phyloP scores from a whole-genome alignment of 2,113 vertebrate species.

The Scatophagus argus region DNA sequence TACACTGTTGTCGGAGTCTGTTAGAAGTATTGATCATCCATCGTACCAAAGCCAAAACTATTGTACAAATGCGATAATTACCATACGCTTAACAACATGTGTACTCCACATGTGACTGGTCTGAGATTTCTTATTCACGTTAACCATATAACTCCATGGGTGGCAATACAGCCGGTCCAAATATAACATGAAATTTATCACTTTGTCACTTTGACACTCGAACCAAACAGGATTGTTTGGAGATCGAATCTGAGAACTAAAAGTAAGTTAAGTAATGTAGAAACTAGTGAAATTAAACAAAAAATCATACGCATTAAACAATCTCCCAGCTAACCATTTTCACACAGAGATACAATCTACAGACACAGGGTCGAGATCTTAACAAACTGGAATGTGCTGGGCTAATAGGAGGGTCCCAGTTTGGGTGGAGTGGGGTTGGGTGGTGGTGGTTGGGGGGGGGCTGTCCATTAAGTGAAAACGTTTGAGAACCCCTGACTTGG shows the following conservation, averaged over 20 bases:
- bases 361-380: neutral
- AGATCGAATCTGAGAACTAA: neutral
- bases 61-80: neutral
- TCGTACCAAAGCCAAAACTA: neutral
- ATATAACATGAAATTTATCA: neutral
- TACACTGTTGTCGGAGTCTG: neutral
- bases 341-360: neutral
- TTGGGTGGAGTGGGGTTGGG: too few relatives aligned
- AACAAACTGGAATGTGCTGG: neutral
- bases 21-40: neutral
- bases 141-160: neutral
- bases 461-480: conserved; percentile 9
- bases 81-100: neutral
- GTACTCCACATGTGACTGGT: neutral
- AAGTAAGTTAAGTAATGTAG: neutral
- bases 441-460: too few relatives aligned
- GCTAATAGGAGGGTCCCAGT: neutral
- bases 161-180: neutral
- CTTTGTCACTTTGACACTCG: neutral
- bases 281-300: neutral
- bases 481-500: conserved; percentile 47
- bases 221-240: too few relatives aligned
- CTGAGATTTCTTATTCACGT: neutral
- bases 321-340: neutral
- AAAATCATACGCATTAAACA: neutral